Evolutionary conservation across 2,797 vertebrate genomes (phyloP).

Genomic region (Lindbergichthys nudifrons): DNA sequence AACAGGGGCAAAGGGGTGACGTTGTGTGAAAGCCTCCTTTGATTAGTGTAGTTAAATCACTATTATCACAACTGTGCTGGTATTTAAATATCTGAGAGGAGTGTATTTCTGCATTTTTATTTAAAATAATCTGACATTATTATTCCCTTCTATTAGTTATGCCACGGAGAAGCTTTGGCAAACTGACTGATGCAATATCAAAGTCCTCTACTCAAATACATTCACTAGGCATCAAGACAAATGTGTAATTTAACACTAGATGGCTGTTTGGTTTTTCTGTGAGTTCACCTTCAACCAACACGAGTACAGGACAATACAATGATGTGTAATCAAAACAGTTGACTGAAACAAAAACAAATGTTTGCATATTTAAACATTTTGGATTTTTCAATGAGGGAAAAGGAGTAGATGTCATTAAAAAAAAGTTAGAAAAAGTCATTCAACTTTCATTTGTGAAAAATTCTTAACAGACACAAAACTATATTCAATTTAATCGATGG

Average conservation of each 20-base stretch:
- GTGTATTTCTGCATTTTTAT: slow-evolving; percentile 11
- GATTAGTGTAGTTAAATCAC: slow-evolving; percentile 28
- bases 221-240: slow-evolving; percentile 13
- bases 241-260: slow-evolving; percentile 1
- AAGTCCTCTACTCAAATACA: slow-evolving; percentile 14
- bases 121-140: neutral
- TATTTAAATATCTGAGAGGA: slow-evolving; percentile 18
- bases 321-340: neutral
- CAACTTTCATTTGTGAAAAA: neutral
- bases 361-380: neutral
- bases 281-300: slow-evolving; percentile 5
- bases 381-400: neutral
- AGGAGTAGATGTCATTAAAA: neutral
- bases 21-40: slow-evolving; percentile 33
- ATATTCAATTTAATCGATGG: neutral
- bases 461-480: neutral
- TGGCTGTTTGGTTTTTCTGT: slow-evolving; percentile 14
- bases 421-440: too few relatives aligned
- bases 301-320: neutral
- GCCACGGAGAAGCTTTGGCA: neutral
- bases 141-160: slow-evolving; percentile 2
- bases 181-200: slow-evolving; percentile 1
- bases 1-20: slow-evolving; percentile 20
- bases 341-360: neutral
- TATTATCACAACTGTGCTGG: slow-evolving; percentile 8